Conservation (phyloP, 2,797 vertebrate species). For the Onychomys arenicola region DNA sequence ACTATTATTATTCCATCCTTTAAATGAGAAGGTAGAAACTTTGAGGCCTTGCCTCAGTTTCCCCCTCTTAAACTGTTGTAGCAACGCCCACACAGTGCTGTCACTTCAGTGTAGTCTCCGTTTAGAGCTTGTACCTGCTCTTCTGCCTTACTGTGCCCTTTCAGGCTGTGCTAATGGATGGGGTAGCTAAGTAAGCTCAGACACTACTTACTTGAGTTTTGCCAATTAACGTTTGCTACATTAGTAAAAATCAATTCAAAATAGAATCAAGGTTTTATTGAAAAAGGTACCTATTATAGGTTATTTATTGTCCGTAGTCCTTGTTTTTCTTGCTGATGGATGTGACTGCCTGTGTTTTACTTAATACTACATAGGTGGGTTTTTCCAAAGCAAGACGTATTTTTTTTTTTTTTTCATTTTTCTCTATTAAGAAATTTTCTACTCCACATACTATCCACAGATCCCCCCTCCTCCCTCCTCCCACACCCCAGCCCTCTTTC, state of each 20-base stretch:
- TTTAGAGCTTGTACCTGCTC: background rate
- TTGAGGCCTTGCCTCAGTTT: background rate
- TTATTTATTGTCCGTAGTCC: background rate
- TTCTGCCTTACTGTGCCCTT: background rate
- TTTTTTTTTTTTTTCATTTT: too few relatives aligned
- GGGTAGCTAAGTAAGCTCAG: constrained; percentile 19
- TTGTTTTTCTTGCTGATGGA: background rate
- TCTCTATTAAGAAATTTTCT: too few relatives aligned
- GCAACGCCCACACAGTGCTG: background rate
- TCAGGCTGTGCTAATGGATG: background rate
- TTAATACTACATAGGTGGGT: background rate
- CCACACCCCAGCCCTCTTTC: too few relatives aligned
- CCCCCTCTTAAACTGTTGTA: background rate
- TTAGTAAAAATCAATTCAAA: background rate
- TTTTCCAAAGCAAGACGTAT: constrained; percentile 43
- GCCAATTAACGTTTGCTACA: background rate
- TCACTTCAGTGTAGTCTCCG: background rate
- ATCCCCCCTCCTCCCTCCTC: too few relatives aligned
- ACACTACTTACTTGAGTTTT: background rate
- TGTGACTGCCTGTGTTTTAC: background rate
- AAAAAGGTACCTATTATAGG: background rate
- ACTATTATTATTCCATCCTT: background rate
- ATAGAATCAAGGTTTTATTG: background rate
- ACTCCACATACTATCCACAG: too few relatives aligned
- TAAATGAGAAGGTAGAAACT: constrained; percentile 19